Conservation (phyloP, 2,113 vertebrate genomes). For the Pseudonaja textilis region DNA sequence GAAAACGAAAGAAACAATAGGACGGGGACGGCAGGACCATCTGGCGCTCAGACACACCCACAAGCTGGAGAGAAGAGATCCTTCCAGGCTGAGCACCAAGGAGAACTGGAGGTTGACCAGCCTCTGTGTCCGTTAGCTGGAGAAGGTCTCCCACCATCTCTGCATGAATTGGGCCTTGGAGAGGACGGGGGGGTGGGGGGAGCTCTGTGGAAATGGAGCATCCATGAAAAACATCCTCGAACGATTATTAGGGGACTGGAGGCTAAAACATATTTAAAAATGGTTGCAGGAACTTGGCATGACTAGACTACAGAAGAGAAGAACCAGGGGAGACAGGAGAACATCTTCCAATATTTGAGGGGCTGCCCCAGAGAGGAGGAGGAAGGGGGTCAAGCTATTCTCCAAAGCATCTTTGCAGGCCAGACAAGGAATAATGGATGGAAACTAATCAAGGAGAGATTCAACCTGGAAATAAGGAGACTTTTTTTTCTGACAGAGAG, state of each 20-base stretch:
- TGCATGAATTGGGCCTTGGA: not conserved
- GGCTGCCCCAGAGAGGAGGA: no score
- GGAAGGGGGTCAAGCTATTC: no score
- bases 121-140: not conserved
- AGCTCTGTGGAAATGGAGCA: not conserved
- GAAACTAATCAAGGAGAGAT: no score
- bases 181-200: not conserved
- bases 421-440: no score
- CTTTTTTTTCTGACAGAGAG: no score
- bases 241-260: not conserved
- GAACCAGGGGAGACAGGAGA: no score
- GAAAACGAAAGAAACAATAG: no score
- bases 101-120: not conserved
- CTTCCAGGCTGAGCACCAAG: not conserved
- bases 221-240: not conserved
- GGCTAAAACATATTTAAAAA: no score
- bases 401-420: no score
- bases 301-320: fast-evolving
- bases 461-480: no score
- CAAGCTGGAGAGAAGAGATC: not conserved
- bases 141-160: not conserved
- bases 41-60: not conserved
- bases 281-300: no score
- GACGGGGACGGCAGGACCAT: not conserved
- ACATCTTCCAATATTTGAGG: no score